Conservation (phyloP, 30 jellyfish, hydroid and myxozoan species). For the Aurelia coerulea region DNA sequence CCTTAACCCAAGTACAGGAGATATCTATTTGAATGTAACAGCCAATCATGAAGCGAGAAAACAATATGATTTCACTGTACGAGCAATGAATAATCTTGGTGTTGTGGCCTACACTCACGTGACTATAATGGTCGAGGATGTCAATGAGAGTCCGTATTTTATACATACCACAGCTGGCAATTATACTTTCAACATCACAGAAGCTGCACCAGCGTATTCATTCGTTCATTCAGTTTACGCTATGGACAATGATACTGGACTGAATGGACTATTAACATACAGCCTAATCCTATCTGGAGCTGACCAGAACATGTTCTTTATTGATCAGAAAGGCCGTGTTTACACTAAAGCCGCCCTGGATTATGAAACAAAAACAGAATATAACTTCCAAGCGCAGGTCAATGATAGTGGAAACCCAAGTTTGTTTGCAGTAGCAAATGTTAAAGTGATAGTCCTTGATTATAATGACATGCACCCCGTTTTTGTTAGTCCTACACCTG, state of each 20-base stretch:
- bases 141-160: conserved; percentile 89
- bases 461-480: conserved; percentile 89
- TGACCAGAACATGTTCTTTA: conserved; percentile 38
- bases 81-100: conserved; percentile 79
- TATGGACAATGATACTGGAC: conserved; percentile 72
- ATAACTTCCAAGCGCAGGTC: conserved; percentile 60
- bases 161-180: conserved; percentile 32
- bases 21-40: conserved; percentile 39
- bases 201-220: conserved; percentile 68
- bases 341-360: conserved; percentile 53
- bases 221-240: conserved; percentile 68
- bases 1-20: conserved; percentile 48
- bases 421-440: conserved; percentile 46
- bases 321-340: conserved; percentile 75
- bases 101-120: conserved; percentile 69
- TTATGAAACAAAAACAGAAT: conserved; percentile 59
- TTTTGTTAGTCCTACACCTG: conserved; percentile 46
- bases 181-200: conserved; percentile 72
- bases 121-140: conserved; percentile 72
- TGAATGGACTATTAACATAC: conserved; percentile 72
- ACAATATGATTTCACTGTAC: conserved; percentile 76
- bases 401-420: conserved; percentile 63
- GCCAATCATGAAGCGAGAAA: conserved; percentile 66
- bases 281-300: conserved; percentile 59
- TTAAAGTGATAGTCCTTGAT: conserved; percentile 60